Conservation (phyloP, 1,140 invertebrate species). For the Drosophila pachea region DNA sequence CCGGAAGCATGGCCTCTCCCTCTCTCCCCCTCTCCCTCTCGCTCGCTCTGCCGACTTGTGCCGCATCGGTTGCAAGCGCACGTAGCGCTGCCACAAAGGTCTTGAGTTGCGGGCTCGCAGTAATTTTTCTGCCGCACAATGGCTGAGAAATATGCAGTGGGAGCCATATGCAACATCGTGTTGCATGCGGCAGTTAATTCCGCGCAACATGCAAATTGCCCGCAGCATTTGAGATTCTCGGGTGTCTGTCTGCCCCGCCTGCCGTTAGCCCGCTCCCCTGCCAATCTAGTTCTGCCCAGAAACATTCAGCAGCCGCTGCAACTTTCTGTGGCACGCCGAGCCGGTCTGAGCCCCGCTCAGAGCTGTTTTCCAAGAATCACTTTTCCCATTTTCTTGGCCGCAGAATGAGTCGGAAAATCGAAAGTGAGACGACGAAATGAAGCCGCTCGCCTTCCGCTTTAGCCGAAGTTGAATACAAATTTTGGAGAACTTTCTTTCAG, state of each 20-base stretch:
- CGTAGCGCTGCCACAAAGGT: conserved; percentile 26
- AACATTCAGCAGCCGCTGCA: no score
- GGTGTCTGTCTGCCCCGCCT: no score
- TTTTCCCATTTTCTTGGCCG: neutral
- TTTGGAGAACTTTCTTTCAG: no score
- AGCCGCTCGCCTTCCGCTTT: no score
- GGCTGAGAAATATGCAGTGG: conserved; percentile 29
- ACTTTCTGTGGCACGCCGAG: neutral
- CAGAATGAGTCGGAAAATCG: no score
- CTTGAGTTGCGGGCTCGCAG: conserved; percentile 22
- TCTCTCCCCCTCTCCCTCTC: neutral
- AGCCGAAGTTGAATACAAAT: no score
- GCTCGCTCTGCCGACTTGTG: conserved; percentile 10
- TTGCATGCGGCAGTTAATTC: conserved; percentile 27
- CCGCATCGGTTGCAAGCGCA: conserved; percentile 23
- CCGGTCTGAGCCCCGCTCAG: conserved; percentile 10
- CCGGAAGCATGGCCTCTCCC: conserved; percentile 53
- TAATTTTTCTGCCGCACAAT: conserved; percentile 28
- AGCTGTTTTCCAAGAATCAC: conserved; percentile 2
- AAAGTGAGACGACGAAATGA: no score
- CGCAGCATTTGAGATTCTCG: conserved; percentile 33
- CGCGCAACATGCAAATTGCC: conserved; percentile 45
- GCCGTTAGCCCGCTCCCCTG: no score
- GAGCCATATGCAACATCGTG: conserved; percentile 18
- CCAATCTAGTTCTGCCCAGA: no score